Evolutionary conservation across 2,797 vertebrate genomes (phyloP).

Genomic region (Poeciliopsis gracilis): DNA sequence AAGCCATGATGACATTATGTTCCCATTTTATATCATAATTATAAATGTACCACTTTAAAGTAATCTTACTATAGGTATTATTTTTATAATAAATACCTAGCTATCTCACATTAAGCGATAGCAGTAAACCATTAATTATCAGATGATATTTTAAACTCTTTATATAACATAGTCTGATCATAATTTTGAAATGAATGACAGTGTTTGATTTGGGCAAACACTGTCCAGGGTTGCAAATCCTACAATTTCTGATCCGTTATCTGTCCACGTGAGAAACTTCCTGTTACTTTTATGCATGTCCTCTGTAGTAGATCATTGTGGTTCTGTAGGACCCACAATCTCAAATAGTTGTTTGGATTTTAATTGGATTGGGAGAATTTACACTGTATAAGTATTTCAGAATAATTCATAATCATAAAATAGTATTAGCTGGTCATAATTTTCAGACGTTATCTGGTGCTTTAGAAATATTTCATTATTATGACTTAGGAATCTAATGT

Average conservation of each 20-base stretch:
- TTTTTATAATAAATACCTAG: background rate
- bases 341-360: background rate
- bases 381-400: background rate
- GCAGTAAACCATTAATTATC: background rate
- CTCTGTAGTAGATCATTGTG: background rate
- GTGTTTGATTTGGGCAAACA: background rate
- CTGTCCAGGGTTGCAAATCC: background rate
- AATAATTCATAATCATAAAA: background rate
- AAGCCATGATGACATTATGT: background rate
- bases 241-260: background rate
- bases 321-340: background rate
- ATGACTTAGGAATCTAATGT: background rate
- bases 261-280: background rate
- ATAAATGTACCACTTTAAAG: background rate
- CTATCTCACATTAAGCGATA: background rate
- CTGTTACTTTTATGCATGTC: background rate
- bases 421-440: background rate
- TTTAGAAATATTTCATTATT: background rate
- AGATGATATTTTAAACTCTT: background rate
- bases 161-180: background rate
- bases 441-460: background rate
- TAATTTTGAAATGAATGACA: background rate
- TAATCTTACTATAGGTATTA: background rate
- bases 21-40: background rate
- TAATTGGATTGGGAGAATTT: background rate